Base-by-base conservation (phyloP, 1,140 invertebrate genomes). In the Phymastichus coffea region DNA sequence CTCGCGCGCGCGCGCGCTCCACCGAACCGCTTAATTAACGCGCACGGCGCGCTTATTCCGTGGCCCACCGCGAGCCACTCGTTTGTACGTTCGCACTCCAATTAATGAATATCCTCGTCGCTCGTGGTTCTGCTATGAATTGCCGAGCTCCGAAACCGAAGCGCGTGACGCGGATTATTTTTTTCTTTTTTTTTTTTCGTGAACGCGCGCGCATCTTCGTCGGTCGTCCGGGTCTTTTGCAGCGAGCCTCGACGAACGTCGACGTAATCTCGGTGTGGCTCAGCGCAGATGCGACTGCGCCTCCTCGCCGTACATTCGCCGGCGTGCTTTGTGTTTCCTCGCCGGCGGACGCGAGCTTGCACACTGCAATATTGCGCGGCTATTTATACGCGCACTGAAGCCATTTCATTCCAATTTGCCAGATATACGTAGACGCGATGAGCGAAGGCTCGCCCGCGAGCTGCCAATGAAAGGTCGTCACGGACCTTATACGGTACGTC, bases 281-380 rank as follows among this genome's bases (percentile, higher is more conserved):
- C 6, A 14, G 30, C 30, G 7, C 30, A 6, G 30, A 33, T 6
- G 14, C 30, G 30, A 33, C 30, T 14, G 14, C 30, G 30, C 6
- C 14, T 14, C 38, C 19, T 30, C n/a, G 9, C 15, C 19, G 37
- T n/a, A 17, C 47, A 25, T 33, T 33, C 4, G 17, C 14, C 22
- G 26, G 17, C 41, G 8, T 46, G 15, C 33, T 30, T 44, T 44
- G 33, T 20, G 15, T 8, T 38, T 20, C n/a, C n/a, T 9, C 12
- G 46, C 46, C 26, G 28, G 47, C 49, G 35, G 38, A 46, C 56
- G 2, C 51, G 56, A 57, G n/a, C n/a, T n/a, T n/a, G n/a, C n/a
- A n/a, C n/a, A n/a, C n/a, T n/a, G n/a, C n/a, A n/a, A n/a, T n/a
- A n/a, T n/a, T n/a, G n/a, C n/a, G n/a, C n/a, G n/a, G n/a, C n/a